Base-by-base conservation (phyloP, 2,888 invertebrate species). In the Drosophila mimica region DNA sequence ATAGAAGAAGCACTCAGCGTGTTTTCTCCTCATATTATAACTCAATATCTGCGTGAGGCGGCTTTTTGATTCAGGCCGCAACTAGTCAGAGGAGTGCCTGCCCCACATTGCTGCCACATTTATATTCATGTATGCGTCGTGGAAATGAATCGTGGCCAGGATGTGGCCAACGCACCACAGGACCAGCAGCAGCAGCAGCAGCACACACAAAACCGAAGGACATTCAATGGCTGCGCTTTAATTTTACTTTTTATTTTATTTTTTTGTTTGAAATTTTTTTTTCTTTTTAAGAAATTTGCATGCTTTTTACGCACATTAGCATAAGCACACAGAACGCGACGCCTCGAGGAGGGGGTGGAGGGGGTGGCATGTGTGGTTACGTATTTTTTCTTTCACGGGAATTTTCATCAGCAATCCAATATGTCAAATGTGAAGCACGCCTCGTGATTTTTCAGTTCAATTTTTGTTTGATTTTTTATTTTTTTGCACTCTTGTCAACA, bases 111-210 rank as follows among this genome's bases (percentile, higher is more conserved):
- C 63, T 82, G 87, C 89, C 69, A 70, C 81, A 87, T 89, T 87
- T 89, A 82, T 89, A 87, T 87, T 87, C 88, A 87, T 87, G 76
- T 87, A 87, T 87, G 83, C 90, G 81, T 88, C 73, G 86, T 86
- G 77, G 79, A 86, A 83, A 88, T 80, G 83, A 85, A 74, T 86
- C 83, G 76, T 88, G 76, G 76, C 58, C 82, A 63, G 60, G 38
- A 60, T 58, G 62, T 73, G 65, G 74, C 59, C 82, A 72, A 74
- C 69, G 72, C 84, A 81, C 79, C 73, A 57, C 74, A 75, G 83
- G 86, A 79, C 68, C 59, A 46, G 43, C 40, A 34, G 4, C 33
- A 33, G 4, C 33, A 33, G 33, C 33, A 33, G 33, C 11, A 43
- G 11, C 20, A 43, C 34, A 63, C 57, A 49, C 51, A 56, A 71